phyloP scores from a whole-genome alignment of 2,888 invertebrate species.

The Noctua pronuba region DNA sequence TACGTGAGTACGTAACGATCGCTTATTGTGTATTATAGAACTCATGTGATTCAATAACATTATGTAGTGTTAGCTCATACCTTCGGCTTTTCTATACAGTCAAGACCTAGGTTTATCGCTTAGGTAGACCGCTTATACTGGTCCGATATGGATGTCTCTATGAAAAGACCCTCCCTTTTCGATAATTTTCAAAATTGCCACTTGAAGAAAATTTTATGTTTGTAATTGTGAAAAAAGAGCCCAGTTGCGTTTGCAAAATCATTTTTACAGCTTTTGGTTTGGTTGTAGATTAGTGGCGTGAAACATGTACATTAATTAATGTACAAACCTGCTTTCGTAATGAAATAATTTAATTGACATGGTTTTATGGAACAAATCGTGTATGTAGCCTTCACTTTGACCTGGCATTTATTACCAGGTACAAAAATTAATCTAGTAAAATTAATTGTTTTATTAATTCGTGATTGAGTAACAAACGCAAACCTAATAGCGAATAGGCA shows the following conservation, averaged over 20 bases:
- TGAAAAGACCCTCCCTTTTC: background rate
- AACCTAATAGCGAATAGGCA: conserved; percentile 25
- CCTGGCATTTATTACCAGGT: background rate
- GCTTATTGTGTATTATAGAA: conserved; percentile 49
- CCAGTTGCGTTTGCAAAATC: background rate
- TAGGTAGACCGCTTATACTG: no score
- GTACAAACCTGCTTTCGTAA: conserved; percentile 19
- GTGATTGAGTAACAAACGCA: conserved; percentile 30
- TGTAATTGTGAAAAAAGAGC: no score
- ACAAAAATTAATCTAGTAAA: conserved; percentile 6
- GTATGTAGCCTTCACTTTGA: conserved; percentile 49
- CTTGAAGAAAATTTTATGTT: background rate
- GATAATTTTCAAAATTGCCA: background rate
- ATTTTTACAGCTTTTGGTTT: background rate
- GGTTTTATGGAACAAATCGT: conserved; percentile 35
- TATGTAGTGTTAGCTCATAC: conserved; percentile 9
- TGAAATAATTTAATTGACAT: conserved; percentile 21
- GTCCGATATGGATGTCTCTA: background rate
- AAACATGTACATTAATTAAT: background rate
- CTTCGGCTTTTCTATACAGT: background rate
- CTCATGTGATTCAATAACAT: conserved; percentile 48
- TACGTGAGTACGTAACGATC: conserved; percentile 58
- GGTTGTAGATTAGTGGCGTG: background rate
- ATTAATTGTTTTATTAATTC: conserved; percentile 21
- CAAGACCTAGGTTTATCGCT: background rate